These are phyloP conservation scores for Scleropages formosus DNA, from an alignment of 2,797 vertebrate genomes.

Conservation along the genomic window DNA sequence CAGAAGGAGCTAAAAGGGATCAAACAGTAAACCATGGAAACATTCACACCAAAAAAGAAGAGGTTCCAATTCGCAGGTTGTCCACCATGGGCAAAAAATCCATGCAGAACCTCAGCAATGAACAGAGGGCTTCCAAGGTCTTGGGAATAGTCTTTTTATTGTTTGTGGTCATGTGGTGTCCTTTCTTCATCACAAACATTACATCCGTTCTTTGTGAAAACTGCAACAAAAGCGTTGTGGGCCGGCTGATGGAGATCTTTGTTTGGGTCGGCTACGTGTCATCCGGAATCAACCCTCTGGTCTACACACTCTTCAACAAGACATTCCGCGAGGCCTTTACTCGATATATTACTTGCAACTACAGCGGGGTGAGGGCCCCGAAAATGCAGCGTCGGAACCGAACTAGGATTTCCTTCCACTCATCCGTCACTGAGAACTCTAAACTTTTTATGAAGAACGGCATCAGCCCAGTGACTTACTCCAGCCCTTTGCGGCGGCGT, in stretches of 20 bases:
- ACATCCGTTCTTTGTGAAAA: slow-evolving; percentile 83
- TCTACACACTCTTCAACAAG: slow-evolving; percentile 97
- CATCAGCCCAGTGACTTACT: slow-evolving; percentile 79
- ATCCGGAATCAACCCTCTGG: slow-evolving; percentile 93
- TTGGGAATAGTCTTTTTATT: slow-evolving; percentile 94
- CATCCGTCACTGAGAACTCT: slow-evolving; percentile 84
- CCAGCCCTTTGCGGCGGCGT: slow-evolving; percentile 76
- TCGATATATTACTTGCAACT: slow-evolving; percentile 91
- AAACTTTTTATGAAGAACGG: slow-evolving; percentile 89
- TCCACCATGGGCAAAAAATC: slow-evolving; percentile 89
- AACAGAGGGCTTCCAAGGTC: slow-evolving; percentile 95
- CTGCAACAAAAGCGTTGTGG: slow-evolving; percentile 74
- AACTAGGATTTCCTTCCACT: slow-evolving; percentile 76
- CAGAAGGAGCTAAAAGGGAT: slow-evolving; percentile 64
- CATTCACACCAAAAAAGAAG: slow-evolving; percentile 47
- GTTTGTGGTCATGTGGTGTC: slow-evolving; percentile 97
- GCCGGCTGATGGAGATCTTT: slow-evolving; percentile 89
- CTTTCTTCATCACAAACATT: slow-evolving; percentile 95
- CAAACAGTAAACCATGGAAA: slow-evolving; percentile 48
- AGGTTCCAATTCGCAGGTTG: slow-evolving; percentile 71
- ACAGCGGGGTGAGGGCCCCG: slow-evolving; percentile 54
- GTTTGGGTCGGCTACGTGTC: slow-evolving; percentile 97
- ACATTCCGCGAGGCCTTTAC: slow-evolving; percentile 91
- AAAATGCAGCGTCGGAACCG: slow-evolving; percentile 62
- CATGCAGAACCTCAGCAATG: slow-evolving; percentile 90